phyloP scores from a whole-genome alignment of 2,888 invertebrate species.

The Drosophila conformis region DNA sequence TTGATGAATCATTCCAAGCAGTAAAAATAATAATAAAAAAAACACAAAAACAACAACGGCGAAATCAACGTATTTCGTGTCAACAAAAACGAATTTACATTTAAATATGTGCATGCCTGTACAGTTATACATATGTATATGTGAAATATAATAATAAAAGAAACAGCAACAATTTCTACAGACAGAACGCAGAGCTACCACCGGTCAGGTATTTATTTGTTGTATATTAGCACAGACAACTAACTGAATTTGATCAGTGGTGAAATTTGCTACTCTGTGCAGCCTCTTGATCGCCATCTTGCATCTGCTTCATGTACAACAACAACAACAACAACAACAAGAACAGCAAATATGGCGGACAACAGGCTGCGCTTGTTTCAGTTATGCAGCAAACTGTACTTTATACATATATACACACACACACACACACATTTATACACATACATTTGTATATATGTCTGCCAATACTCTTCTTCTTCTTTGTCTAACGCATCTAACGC shows the following conservation, averaged over 20 bases:
- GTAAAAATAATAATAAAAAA: conserved; percentile 24
- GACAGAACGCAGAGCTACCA: conserved; percentile 2
- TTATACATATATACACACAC: conserved; percentile 5
- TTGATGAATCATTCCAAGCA: conserved; percentile 56
- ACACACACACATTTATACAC: neutral
- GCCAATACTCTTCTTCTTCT: conserved; percentile 5
- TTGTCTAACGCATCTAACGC: conserved; percentile 19
- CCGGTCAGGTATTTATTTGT: neutral
- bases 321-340: conserved; percentile 1
- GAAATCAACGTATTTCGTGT: conserved; percentile 18
- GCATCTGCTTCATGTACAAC: neutral
- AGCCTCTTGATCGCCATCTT: conserved; percentile 49
- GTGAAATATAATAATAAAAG: conserved; percentile 15
- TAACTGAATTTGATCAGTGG: conserved; percentile 4
- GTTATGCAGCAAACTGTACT: conserved; percentile 45
- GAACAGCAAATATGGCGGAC: conserved; percentile 33
- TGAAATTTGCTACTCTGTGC: conserved; percentile 8
- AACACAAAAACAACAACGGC: conserved; percentile 12
- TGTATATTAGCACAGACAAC: neutral
- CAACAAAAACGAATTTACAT: conserved; percentile 21
- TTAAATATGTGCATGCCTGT: conserved; percentile 4
- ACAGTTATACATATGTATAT: neutral
- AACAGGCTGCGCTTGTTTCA: conserved; percentile 25
- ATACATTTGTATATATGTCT: neutral
- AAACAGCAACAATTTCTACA: conserved; percentile 8